A percentile compares a stretch with the other conserved stretches of the same genome.
These are phyloP conservation scores for Xanthostigma xanthostigma DNA, from an alignment of 2,888 invertebrate species.

Conservation along the genomic window DNA sequence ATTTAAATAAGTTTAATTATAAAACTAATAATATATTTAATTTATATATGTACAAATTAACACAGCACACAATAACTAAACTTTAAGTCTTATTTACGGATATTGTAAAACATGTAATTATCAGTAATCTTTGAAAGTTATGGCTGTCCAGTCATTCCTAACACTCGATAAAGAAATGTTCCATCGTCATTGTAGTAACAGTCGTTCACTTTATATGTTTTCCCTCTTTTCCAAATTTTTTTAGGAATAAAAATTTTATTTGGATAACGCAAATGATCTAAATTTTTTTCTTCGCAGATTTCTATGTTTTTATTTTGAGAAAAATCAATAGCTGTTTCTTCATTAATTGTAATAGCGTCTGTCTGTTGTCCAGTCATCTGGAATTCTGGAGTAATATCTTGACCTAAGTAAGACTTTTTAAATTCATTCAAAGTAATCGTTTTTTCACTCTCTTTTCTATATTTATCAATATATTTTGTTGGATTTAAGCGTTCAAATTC, in stretches of 20 bases:
- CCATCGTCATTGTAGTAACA: constrained; percentile 73
- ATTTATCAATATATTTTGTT: too few species aligned
- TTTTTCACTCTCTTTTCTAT: too few species aligned
- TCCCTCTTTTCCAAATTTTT: constrained; percentile 42
- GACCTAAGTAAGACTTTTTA: too few species aligned
- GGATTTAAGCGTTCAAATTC: neutral
- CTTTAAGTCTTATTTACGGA: too few species aligned
- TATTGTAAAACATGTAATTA: too few species aligned
- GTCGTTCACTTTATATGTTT: constrained; percentile 59
- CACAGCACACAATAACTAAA: too few species aligned
- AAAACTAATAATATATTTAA: too few species aligned
- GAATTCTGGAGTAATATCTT: neutral
- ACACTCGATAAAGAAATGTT: constrained; percentile 61
- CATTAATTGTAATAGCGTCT: neutral
- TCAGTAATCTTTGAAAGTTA: too few species aligned
- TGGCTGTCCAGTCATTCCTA: constrained; percentile 36
- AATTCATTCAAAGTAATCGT: too few species aligned
- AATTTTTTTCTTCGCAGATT: neutral
- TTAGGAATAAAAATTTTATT: constrained; percentile 55
- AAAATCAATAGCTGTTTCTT: constrained; percentile 8
- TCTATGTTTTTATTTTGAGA: neutral
- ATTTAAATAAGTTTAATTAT: too few species aligned
- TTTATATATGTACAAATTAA: too few species aligned
- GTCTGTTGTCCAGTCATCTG: constrained; percentile 11
- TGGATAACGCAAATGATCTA: constrained; percentile 29